Conservation (phyloP, 2,113 vertebrate species). For the cattle (Bos taurus) region ARS-UCD2.0 NC_037333.1:108689501-108690000, state of each 20-base stretch:
- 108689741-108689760: constrained; percentile 21
- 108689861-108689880: constrained; percentile 24
- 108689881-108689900: constrained; percentile 25
- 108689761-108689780: neutral
- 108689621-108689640: neutral
- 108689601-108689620: neutral
- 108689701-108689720: neutral
- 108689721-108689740: constrained; percentile 13
- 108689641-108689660: neutral
- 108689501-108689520: neutral
- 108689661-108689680: constrained; percentile 17
- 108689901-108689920: constrained; percentile 16
- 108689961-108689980: constrained; percentile 10
- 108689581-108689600: neutral
- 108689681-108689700: neutral
- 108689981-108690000: neutral
- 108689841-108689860: constrained; percentile 21
- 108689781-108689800: neutral
- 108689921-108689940: neutral
- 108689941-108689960: constrained; percentile 1
- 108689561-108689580: neutral
- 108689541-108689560: neutral
- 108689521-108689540: neutral
- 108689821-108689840: neutral
- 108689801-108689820: neutral